Evolutionary conservation across 2,888 invertebrate genomes (phyloP), one percentile per base, ranked within the genome.

Genomic region (Cepaea hortensis): DNA sequence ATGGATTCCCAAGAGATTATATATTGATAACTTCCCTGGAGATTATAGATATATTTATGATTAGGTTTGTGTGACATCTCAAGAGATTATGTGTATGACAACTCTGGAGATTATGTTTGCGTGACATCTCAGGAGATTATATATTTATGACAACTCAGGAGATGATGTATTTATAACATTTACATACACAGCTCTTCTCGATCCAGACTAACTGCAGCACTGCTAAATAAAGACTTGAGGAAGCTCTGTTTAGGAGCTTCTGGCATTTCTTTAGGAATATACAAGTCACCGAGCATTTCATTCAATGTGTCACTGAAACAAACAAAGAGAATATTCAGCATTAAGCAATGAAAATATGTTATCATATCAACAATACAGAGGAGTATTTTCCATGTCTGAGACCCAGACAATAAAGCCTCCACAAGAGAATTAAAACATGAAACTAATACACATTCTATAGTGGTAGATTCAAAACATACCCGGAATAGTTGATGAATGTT

Each of bases 221-320:
- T 93, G 75, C 94, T 92, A 91, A 95, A 95, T 62, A 99, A 96
- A 81, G 98, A 98, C 93, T 97, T 97, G 95, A 99, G 98, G 96
- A 99, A 99, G 93, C 98, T 96, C 95, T 98, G 98, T 95, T 99
- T 99, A 23, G 99, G 99, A 88, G 98, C 93, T 95, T 99, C 99
- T 20, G 99, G 99, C 97, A 98, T 98, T 94, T 99, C 99, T 90
- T 97, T 96, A 85, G 98, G 96, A 92, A 98, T 96, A 95, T 98
- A 99, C 93, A 99, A 95, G 94, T 98, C 98, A 88, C 98, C 98
- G 95, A 98, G 96, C 97, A 98, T 98, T 95, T 98, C 98, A 93
- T 96, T 96, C 93, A 98, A 95, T 94, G 97, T 97, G 94, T 96
- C 96, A 95, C 98, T 98, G 95, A 79, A 91, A 92, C 82, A 84